Evolutionary conservation across 2,888 invertebrate species (phyloP).

Genomic region (Neoaliturus tenellus): DNA sequence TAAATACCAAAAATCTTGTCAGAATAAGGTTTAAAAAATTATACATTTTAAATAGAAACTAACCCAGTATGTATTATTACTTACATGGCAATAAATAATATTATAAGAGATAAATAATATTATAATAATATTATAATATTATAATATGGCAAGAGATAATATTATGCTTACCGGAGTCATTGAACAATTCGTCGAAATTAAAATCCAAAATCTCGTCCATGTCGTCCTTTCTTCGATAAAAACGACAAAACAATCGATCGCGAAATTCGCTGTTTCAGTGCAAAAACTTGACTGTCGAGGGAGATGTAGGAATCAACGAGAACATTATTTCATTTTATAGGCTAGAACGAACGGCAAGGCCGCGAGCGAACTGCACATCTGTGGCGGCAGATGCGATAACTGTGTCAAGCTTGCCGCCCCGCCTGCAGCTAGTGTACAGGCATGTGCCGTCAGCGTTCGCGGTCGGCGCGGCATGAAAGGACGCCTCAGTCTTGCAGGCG

Average conservation of each 20-base stretch:
- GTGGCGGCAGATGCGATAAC: constrained; percentile 21
- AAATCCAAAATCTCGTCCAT: not conserved
- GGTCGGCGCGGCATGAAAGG: not conserved
- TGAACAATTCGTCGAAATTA: not conserved
- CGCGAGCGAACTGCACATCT: constrained; percentile 22
- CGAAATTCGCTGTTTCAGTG: not conserved
- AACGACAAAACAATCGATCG: not conserved
- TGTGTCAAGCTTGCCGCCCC: not conserved
- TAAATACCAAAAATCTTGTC: too few species aligned
- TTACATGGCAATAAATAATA: too few species aligned
- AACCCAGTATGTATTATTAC: too few species aligned
- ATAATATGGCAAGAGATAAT: too few species aligned
- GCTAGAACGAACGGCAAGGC: constrained; percentile 19
- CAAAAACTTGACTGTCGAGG: not conserved
- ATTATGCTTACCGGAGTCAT: not conserved
- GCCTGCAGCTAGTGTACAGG: not conserved
- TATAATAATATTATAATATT: too few species aligned
- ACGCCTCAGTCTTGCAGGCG: not conserved
- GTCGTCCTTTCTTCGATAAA: not conserved
- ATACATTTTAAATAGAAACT: too few species aligned
- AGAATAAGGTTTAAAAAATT: too few species aligned
- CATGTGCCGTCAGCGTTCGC: not conserved
- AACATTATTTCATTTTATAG: constrained; percentile 17
- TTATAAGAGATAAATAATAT: too few species aligned
- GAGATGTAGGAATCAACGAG: not conserved